Conservation (phyloP, 2,113 vertebrate genomes). For the Actenoides hombroni region DNA sequence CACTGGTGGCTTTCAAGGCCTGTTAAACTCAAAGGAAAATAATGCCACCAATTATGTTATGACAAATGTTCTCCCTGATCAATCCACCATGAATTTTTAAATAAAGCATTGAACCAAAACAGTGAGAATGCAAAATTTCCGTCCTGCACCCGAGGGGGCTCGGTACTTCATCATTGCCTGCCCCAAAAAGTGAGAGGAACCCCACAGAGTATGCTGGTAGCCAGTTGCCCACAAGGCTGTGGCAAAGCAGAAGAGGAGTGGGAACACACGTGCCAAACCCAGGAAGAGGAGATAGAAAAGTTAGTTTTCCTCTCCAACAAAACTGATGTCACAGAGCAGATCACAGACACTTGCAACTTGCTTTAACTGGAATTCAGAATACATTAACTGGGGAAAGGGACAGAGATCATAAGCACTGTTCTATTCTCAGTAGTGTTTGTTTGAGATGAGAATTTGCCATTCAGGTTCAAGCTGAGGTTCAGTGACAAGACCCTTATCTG, state of each 20-base stretch:
- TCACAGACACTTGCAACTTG: background rate
- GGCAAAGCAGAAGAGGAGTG: background rate
- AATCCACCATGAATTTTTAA: background rate
- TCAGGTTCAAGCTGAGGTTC: background rate
- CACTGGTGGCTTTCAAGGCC: background rate
- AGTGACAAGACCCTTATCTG: background rate
- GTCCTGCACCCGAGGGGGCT: background rate
- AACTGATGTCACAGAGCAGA: background rate
- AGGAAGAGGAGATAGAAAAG: background rate
- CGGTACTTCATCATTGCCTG: background rate
- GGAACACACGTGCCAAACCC: rapidly evolving
- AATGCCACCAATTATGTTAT: background rate
- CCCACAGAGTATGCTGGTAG: background rate
- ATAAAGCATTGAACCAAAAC: background rate
- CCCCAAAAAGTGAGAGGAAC: background rate
- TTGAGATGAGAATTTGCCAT: background rate
- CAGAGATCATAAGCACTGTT: background rate
- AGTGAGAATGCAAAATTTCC: background rate
- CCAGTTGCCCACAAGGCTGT: background rate
- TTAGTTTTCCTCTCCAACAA: background rate
- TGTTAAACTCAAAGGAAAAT: background rate
- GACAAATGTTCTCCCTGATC: background rate
- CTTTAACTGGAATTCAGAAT: background rate
- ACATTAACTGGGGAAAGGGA: background rate
- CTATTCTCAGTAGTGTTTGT: background rate